These are phyloP conservation scores for Pocillopora damicornis DNA, from an alignment of 64 coral and sea anemone genomes.

Conservation along the genomic window DNA sequence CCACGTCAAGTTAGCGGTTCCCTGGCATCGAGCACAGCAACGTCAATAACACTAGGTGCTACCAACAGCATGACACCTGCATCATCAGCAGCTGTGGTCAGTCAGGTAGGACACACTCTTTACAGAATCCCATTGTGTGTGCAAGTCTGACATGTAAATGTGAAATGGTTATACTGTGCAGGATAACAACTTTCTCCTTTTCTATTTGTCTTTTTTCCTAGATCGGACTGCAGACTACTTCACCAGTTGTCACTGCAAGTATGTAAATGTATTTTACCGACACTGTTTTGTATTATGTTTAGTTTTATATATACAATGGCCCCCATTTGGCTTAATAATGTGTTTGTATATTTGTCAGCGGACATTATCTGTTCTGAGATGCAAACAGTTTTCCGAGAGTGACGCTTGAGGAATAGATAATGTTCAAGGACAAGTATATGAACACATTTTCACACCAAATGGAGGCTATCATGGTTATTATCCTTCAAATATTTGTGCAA, in stretches of 20 bases:
- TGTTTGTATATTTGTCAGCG: no score
- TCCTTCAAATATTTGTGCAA: no score
- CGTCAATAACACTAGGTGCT: constrained; percentile 13
- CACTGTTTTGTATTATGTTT: not conserved
- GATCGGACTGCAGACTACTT: constrained; percentile 43
- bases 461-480: no score
- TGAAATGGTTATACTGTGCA: not conserved
- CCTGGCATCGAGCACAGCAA: constrained; percentile 11
- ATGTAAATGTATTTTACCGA: not conserved
- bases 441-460: no score
- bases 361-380: no score
- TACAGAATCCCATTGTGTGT: not conserved
- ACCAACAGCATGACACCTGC: constrained; percentile 31
- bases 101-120: constrained; percentile 8
- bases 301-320: not conserved
- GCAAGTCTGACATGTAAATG: not conserved
- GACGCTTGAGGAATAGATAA: no score
- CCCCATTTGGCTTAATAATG: no score
- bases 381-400: no score
- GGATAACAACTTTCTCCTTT: not conserved
- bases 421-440: no score
- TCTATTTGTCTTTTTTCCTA: not conserved
- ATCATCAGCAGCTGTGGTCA: constrained; percentile 33
- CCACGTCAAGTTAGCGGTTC: constrained; percentile 20
- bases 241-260: constrained; percentile 59